These are phyloP conservation scores for Microcebus griseorufus DNA, from an alignment of 2,113 vertebrate genomes.

Conservation along the genomic window DNA sequence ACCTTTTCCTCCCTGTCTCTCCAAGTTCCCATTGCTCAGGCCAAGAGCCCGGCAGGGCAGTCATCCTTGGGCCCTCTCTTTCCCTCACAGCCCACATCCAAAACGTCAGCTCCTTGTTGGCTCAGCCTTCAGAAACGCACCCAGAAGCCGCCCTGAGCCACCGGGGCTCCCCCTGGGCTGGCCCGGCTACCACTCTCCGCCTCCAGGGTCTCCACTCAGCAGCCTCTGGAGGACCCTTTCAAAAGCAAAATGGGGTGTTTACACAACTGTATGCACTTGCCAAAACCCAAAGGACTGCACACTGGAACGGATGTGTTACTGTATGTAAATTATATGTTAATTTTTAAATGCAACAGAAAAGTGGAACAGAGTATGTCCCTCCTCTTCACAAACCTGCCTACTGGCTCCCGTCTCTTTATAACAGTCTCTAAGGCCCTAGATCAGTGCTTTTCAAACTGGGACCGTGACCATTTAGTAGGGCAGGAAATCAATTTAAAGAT, in stretches of 20 bases:
- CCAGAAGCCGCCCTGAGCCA: not conserved
- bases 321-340: not conserved
- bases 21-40: not conserved
- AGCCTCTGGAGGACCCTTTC: not conserved
- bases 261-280: too few relatives aligned
- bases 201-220: not conserved
- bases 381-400: not conserved
- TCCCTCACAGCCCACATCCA: not conserved
- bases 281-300: not conserved
- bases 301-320: not conserved
- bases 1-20: not conserved
- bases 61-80: not conserved
- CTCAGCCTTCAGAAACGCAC: not conserved
- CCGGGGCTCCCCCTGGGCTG: not conserved
- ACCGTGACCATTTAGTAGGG: not conserved
- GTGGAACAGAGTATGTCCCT: not conserved
- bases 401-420: not conserved
- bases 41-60: not conserved
- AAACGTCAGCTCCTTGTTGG: not conserved
- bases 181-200: too few relatives aligned
- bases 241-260: not conserved
- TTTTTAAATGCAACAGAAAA: not conserved
- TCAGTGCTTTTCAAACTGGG: not conserved
- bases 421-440: not conserved
- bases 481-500: not conserved